Base-by-base conservation (phyloP, 2,797 vertebrate species). In the Petrocephalus schoutedeni region DNA sequence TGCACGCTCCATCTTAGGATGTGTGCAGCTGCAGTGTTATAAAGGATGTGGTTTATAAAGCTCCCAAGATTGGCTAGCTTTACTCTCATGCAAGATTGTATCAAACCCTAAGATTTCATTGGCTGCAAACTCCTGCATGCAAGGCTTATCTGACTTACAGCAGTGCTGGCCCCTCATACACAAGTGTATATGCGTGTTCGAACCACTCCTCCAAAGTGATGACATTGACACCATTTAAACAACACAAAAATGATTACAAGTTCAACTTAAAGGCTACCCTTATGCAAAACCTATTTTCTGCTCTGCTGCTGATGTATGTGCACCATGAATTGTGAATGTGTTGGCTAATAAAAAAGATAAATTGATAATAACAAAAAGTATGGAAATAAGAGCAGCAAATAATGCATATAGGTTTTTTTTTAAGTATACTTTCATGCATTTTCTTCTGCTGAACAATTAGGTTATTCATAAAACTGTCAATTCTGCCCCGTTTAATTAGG, bases 81-180 rank as follows among this genome's bases (percentile, higher is more conserved):
- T 28, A 86, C 67, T 86, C 86, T 57, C 89, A 89, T 89, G 89
- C 89, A 89, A 89, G 84, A 88, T 89, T 88, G 87, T 89, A 88
- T 88, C 89, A 88, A 88, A 89, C 87, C 89, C 89, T 77, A 67
- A 86, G 89, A 89, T 89, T 89, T 89, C 89, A 89, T 89, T 89
- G 89, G 89, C 89, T 89, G 89, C 89, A 89, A 89, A 89, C 89
- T 89, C 89, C 89, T 89, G 89, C 89, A 89, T 89, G 89, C 89
- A 89, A 89, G 87, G 89, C 87, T 89, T 88, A 61, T 89, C 87
- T 89, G 89, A 89, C 89, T 89, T 89, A 89, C 89, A 89, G 89
- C 89, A 89, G 89, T 89, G 89, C 87, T 89, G 89, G 89, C 87
- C 89, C 84, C 89, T 89, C 89, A 89, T 89, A 89, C 87, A 89